Evolutionary conservation across 2,797 vertebrate species (phyloP), one percentile per base, ranked within the genome.

Genomic region (Aplochiton taeniatus): DNA sequence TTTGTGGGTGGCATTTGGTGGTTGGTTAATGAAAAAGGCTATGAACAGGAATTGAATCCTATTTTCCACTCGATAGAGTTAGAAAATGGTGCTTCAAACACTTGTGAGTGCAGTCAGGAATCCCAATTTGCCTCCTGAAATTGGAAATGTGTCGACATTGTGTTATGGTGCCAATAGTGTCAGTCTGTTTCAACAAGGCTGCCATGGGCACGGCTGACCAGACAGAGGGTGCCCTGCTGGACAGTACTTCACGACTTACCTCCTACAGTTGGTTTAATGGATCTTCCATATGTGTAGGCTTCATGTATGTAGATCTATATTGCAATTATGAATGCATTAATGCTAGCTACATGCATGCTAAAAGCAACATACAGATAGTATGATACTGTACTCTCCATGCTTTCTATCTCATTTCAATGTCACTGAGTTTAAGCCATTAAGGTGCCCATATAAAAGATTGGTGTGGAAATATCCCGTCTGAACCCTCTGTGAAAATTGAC

Each of bases 61-160:
- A 91, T 92, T 92, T 92, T 91, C 89, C 87, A 92, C 90, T 89
- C 85, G 83, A 90, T 84, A 89, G 85, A 88, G 84, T 90, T 83
- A 88, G 85, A 90, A 92, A 92, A 91, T 90, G 88, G 87, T 86
- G 86, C 89, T 93, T 91, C 81, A 91, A 82, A 89, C 84, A 90
- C 91, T 82, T 82, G 78, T 85, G 79, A 79, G 80, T 76, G 78
- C 80, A 80, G 83, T 89, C 87, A 90, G 90, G 82, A 89, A 90
- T 90, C 84, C 83, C 85, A 90, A 88, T 91, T 91, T 89, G 86
- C 83, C 79, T 87, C 80, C 87, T 88, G 88, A 90, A 91, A 92
- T 88, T 90, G 83, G 85, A 92, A 90, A 88, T 83, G 81, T 87
- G 85, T 83, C 79, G 85, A 86, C 85, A 84, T 60, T 83, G 87